Conservation (phyloP, 2,113 vertebrate genomes). For the Haemorhous mexicanus region DNA sequence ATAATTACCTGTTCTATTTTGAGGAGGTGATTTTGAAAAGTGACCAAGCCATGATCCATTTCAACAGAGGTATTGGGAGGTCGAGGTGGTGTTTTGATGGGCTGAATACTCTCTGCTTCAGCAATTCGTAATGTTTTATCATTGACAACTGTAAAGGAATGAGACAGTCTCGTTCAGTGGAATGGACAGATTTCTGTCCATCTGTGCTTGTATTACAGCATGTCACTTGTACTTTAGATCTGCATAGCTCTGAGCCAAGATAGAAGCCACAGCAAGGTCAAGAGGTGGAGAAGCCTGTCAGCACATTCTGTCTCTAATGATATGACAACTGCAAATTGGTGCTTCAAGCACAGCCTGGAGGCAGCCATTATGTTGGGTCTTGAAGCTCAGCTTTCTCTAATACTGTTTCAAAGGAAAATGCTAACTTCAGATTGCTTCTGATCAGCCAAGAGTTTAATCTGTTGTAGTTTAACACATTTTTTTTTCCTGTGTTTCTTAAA, state of each 20-base stretch:
- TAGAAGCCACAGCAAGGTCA: slow-evolving; percentile 74
- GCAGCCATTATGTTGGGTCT: slow-evolving; percentile 59
- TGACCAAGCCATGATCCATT: slow-evolving; percentile 32
- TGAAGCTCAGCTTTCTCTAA: slow-evolving; percentile 42
- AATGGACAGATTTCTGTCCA: slow-evolving; percentile 84
- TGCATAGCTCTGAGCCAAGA: slow-evolving; percentile 71
- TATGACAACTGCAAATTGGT: slow-evolving; percentile 68
- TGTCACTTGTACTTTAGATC: slow-evolving; percentile 79
- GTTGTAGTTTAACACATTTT: slow-evolving; percentile 2
- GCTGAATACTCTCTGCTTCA: slow-evolving; percentile 76
- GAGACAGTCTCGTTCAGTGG: slow-evolving; percentile 69
- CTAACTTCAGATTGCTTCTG: slow-evolving; percentile 44
- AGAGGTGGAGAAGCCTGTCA: slow-evolving; percentile 73
- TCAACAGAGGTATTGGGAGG: slow-evolving; percentile 42
- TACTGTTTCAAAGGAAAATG: slow-evolving; percentile 50
- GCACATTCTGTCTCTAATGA: slow-evolving; percentile 67
- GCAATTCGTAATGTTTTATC: slow-evolving; percentile 77
- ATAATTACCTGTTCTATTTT: slow-evolving; percentile 1
- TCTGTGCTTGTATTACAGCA: slow-evolving; percentile 76
- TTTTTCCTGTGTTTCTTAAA: background rate
- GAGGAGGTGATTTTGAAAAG: slow-evolving; percentile 15
- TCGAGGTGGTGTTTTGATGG: slow-evolving; percentile 60
- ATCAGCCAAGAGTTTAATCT: slow-evolving; percentile 44
- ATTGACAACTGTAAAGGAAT: slow-evolving; percentile 72
- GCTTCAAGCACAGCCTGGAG: slow-evolving; percentile 53